A percentile compares a stretch with the other conserved stretches of the same genome.
Evolutionary conservation across 2,888 invertebrate species (phyloP).

Genomic region (Mactromeris polynyma): DNA sequence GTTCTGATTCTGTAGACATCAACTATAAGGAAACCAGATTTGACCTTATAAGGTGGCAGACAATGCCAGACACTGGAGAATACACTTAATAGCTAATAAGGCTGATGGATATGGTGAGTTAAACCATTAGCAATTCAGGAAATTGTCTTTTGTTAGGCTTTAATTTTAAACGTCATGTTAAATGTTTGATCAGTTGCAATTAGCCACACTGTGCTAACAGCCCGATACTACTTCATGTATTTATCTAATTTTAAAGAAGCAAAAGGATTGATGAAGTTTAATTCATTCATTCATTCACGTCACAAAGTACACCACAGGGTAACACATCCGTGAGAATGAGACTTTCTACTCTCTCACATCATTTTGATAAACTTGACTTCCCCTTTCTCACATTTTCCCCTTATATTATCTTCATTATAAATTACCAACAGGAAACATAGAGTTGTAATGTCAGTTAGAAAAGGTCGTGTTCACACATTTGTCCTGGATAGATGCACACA

Average conservation of each 20-base stretch:
- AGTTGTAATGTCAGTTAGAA: not conserved
- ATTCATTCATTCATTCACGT: not conserved
- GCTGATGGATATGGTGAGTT: too few relatives aligned
- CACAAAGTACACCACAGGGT: not conserved
- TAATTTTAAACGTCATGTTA: too few relatives aligned
- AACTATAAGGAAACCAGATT: too few relatives aligned
- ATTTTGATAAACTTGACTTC: not conserved
- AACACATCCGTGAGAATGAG: not conserved
- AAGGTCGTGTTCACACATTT: not conserved
- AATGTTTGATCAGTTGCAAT: not conserved
- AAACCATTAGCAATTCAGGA: too few relatives aligned
- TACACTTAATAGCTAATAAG: too few relatives aligned
- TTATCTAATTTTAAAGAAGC: not conserved
- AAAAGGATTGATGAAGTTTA: not conserved
- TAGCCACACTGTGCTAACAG: not conserved
- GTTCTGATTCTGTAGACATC: too few relatives aligned
- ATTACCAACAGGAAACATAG: not conserved
- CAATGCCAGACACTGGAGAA: too few relatives aligned
- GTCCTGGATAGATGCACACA: not conserved
- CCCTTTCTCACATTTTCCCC: not conserved
- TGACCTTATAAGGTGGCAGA: too few relatives aligned
- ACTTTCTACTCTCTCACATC: not conserved
- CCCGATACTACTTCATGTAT: not conserved
- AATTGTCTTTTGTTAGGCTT: too few relatives aligned
- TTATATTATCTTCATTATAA: not conserved